Conservation (phyloP, 2,797 vertebrate genomes). For the Tamandua tetradactyla region DNA sequence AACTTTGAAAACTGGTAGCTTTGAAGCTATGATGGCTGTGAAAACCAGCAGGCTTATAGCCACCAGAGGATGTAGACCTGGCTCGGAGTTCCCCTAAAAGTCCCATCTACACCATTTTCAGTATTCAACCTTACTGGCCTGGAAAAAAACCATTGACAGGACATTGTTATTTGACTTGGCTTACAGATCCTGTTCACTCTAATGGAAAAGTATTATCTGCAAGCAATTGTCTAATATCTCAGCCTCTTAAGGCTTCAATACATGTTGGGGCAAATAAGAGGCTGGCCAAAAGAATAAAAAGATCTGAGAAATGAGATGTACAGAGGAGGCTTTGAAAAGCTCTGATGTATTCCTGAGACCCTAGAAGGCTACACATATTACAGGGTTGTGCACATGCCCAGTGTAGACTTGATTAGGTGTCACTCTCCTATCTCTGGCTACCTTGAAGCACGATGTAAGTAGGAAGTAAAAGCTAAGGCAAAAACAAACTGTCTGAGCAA, state of each 20-base stretch:
- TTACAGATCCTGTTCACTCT: not conserved
- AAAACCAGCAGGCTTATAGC: not conserved
- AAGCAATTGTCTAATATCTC: not conserved
- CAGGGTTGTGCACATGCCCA: not conserved
- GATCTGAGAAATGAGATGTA: not conserved
- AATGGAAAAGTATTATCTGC: not conserved
- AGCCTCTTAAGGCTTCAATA: not conserved
- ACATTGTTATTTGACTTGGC: not conserved
- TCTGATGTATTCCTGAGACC: not conserved
- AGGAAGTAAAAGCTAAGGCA: not conserved
- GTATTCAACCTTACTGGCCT: not conserved
- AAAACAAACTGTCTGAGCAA: not conserved
- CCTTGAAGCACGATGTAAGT: not conserved
- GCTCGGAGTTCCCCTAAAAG: not conserved
- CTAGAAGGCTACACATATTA: not conserved
- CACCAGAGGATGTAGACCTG: not conserved
- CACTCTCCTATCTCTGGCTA: not conserved
- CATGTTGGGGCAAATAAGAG: not conserved
- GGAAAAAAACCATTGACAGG: not conserved
- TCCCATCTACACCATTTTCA: conserved; percentile 16
- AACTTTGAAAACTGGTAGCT: not conserved
- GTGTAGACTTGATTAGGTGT: not conserved
- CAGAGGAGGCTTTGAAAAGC: not conserved
- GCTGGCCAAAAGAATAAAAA: not conserved
- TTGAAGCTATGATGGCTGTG: not conserved